These are phyloP conservation scores for Oryzias sinensis DNA, from an alignment of 2,797 vertebrate species.

Conservation along the genomic window DNA sequence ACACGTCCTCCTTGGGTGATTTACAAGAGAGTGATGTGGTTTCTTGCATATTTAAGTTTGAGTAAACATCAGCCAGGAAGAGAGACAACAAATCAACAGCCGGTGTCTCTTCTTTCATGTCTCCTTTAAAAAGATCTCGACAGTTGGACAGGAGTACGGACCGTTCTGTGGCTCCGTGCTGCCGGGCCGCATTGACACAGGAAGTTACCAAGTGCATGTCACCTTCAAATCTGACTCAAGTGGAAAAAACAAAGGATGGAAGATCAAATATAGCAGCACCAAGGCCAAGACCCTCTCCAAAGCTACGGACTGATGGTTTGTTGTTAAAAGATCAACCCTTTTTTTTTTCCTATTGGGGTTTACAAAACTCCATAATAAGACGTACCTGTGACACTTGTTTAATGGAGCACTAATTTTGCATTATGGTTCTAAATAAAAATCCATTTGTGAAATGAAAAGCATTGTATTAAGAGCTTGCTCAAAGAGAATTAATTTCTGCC, in stretches of 20 bases:
- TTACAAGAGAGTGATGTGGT: constrained; percentile 33
- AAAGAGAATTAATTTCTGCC: too few relatives aligned
- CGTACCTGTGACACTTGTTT: too few relatives aligned
- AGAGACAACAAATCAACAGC: constrained; percentile 27
- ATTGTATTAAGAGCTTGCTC: too few relatives aligned
- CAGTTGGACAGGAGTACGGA: constrained; percentile 70
- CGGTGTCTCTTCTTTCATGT: constrained; percentile 16
- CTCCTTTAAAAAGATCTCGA: constrained; percentile 72
- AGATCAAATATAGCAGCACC: constrained; percentile 77
- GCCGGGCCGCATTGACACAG: constrained; percentile 77
- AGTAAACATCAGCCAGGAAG: constrained; percentile 31
- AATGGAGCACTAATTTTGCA: not conserved
- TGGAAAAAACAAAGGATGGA: constrained; percentile 83
- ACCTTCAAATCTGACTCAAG: constrained; percentile 74
- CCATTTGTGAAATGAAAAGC: too few relatives aligned
- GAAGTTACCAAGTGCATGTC: constrained; percentile 73
- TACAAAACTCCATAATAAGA: not conserved
- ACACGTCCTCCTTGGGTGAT: constrained; percentile 47
- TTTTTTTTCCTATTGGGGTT: not conserved
- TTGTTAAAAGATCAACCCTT: not conserved
- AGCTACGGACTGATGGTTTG: constrained; percentile 2
- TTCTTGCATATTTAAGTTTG: constrained; percentile 51
- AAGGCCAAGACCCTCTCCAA: constrained; percentile 4
- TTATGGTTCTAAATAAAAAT: not conserved
- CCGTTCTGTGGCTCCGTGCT: constrained; percentile 78